phyloP scores from a whole-genome alignment of 2,113 vertebrate genomes.

The Spermophilus dauricus region DNA sequence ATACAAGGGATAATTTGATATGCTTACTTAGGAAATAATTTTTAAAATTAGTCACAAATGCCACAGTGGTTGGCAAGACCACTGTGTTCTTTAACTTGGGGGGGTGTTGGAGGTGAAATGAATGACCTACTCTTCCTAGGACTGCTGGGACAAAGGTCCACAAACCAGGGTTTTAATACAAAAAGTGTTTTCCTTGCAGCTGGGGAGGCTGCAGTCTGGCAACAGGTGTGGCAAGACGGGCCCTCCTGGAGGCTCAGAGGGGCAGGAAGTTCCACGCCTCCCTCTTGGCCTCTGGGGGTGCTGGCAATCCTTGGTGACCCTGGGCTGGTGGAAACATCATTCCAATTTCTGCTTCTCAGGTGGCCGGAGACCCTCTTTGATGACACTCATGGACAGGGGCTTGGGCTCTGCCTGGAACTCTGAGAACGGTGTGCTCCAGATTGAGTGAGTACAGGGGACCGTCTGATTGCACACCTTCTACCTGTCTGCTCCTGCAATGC shows the following conservation, averaged over 20 bases:
- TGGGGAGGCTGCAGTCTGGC: too few relatives aligned
- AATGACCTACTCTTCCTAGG: neutral
- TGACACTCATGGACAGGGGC: fast-evolving
- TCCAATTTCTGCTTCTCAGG: neutral
- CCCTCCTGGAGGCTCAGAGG: neutral
- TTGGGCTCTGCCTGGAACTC: neutral
- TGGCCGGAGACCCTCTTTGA: neutral
- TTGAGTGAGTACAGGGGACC: neutral
- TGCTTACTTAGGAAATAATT: neutral
- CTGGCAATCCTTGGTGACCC: too few relatives aligned
- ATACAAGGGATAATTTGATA: neutral
- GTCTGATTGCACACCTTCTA: fast-evolving
- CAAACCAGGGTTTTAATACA: neutral
- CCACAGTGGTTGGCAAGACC: too few relatives aligned
- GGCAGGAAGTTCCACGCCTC: too few relatives aligned
- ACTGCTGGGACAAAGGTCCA: too few relatives aligned
- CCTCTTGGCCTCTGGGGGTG: neutral
- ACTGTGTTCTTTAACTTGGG: too few relatives aligned
- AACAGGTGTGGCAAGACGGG: neutral
- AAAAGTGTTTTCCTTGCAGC: neutral
- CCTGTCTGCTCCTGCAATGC: neutral
- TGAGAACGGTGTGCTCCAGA: fast-evolving
- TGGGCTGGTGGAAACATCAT: neutral
- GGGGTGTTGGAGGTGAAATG: neutral
- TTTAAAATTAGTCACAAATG: neutral